Base-by-base conservation (phyloP, 1,140 invertebrate species). In the Tetraneura akinire region DNA sequence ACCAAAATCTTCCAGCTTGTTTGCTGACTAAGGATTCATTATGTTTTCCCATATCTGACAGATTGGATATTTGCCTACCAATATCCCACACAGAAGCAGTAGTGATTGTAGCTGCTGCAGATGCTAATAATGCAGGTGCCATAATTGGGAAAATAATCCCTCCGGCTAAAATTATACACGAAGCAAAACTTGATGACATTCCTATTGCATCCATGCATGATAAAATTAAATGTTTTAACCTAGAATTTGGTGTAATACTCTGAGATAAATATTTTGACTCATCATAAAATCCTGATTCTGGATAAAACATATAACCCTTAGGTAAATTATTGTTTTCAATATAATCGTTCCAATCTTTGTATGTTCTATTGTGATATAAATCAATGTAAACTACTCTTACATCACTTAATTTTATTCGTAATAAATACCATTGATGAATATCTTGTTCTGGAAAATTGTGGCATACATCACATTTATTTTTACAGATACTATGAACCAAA, bases 321-420 rank as follows among this genome's bases (percentile, higher is more conserved):
- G 70, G 70, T 32, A 73, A 32, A 32, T 14, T 73, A 18, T 73
- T 73, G 29, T 73, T 51, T 51, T 73, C 26, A 9, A 53, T 29
- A 53, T 73, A 73, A 73, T 51, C 47, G 11, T 53, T n/a, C 70
- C 70, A 73, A 73, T 73, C 10, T 51, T 73, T 32, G 26, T 73
- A 73, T 18, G 70, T 29, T 53, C 70, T 73, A 9, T 29, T 8
- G 3, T 18, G 6, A 5, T 14, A 11, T 10, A 53, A 47, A 53
- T 73, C 70, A 53, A 51, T 18, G 16, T 53, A 73, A 53, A n/a
- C 13, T 11, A 53, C 18, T 53, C 18, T 32, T 10, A 1, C n/a
- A 32, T 53, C 8, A 8, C 8, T 16, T 9, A 73, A 16, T 53
- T 73, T 73, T 53, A 73, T 73, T 53, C 70, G 5, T 4, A 73